Evolutionary conservation across 2,888 invertebrate genomes (phyloP).

Genomic region (Diarsia dahlii): DNA sequence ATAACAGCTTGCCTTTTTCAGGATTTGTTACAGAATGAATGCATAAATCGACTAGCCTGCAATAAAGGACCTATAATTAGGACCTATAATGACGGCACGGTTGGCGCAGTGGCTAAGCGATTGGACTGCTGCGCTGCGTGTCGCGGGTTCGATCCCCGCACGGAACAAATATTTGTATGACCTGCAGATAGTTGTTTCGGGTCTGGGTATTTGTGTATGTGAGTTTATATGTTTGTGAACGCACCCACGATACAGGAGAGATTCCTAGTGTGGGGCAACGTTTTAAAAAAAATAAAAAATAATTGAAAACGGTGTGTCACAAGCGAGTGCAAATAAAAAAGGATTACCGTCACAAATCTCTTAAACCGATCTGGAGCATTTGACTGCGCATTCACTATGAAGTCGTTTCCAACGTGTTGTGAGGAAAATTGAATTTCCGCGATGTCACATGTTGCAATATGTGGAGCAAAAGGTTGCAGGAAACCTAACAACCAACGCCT

Average conservation of each 20-base stretch:
- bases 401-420: conserved; percentile 45
- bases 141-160: too few species aligned
- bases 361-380: conserved; percentile 37
- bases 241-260: too few species aligned
- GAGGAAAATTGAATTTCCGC: conserved; percentile 73
- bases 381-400: conserved; percentile 43
- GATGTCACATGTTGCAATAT: conserved; percentile 67
- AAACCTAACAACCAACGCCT: conserved; percentile 34
- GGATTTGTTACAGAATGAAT: conserved; percentile 22
- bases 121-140: too few species aligned
- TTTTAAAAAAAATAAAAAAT: too few species aligned
- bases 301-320: conserved; percentile 26
- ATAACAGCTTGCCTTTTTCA: conserved; percentile 21
- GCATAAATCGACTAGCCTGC: conserved; percentile 23
- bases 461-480: conserved; percentile 56
- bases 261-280: too few species aligned
- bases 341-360: conserved; percentile 36
- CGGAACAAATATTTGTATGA: too few species aligned
- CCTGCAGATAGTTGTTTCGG: too few species aligned
- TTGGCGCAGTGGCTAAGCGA: too few species aligned
- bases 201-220: too few species aligned
- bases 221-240: too few species aligned
- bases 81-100: too few species aligned
- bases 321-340: conserved; percentile 37
- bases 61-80: conserved; percentile 12